These are phyloP conservation scores for Hippocampus barbouri DNA, from an alignment of 2,113 vertebrate genomes.

Conservation along the genomic window DNA sequence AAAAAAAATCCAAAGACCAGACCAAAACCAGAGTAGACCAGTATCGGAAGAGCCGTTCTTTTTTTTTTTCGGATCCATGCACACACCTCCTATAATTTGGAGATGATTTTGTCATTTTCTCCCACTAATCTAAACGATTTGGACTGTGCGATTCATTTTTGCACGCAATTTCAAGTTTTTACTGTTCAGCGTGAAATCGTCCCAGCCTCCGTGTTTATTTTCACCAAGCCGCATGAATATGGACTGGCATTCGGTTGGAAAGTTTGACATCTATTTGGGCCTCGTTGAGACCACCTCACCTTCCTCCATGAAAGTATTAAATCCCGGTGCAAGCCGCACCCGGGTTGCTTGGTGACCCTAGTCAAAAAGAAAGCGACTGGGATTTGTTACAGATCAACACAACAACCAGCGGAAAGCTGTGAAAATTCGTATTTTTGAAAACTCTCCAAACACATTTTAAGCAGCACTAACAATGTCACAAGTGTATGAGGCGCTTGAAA, in stretches of 20 bases:
- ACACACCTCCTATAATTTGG: background rate
- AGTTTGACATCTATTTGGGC: constrained; percentile 8
- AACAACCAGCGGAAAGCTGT: background rate
- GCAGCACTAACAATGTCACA: background rate
- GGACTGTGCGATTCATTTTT: constrained; percentile 10
- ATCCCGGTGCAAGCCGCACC: background rate
- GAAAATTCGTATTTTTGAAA: background rate
- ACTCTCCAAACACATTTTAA: background rate
- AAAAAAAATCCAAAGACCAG: constrained; percentile 17
- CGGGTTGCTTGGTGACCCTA: background rate
- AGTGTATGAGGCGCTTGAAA: background rate
- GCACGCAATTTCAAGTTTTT: constrained; percentile 18
- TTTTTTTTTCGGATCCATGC: background rate
- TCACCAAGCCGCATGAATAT: constrained; percentile 2
- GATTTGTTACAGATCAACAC: background rate
- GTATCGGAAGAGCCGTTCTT: background rate
- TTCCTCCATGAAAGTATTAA: background rate
- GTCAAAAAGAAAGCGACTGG: background rate
- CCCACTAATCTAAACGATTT: background rate
- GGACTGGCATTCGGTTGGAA: constrained; percentile 10
- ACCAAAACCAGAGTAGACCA: constrained; percentile 21
- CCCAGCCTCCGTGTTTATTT: constrained; percentile 12
- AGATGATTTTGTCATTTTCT: background rate
- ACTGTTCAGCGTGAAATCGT: constrained; percentile 28
- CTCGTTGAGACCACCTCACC: background rate